Percentiles rank a stretch among this genome's conserved stretches.
These are phyloP conservation scores for Cosmia pyralina DNA, from an alignment of 2,888 invertebrate species.

Conservation along the genomic window DNA sequence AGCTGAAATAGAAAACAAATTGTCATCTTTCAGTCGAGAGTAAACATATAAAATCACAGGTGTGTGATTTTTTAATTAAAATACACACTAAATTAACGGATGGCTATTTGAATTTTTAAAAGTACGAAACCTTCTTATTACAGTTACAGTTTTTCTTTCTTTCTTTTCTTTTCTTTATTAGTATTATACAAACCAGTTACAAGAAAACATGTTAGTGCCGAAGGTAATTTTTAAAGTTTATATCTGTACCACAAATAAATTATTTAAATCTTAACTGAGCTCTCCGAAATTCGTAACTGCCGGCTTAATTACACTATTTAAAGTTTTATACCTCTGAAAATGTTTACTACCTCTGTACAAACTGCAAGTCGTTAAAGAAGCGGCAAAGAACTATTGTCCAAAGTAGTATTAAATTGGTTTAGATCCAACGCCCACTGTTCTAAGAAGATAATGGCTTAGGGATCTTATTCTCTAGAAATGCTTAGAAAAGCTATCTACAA, in stretches of 20 bases:
- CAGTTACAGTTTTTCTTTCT: no score
- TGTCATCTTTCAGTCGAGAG: not conserved
- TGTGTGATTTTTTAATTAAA: not conserved
- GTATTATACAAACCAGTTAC: no score
- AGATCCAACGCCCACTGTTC: constrained; percentile 8
- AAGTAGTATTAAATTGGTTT: constrained; percentile 29
- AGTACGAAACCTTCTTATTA: no score
- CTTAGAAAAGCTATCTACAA: constrained; percentile 21
- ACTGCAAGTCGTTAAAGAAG: constrained; percentile 40
- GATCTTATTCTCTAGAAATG: constrained; percentile 23
- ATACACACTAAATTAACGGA: not conserved
- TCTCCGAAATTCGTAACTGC: constrained; percentile 21
- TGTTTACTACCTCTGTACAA: constrained; percentile 31
- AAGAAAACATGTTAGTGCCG: no score
- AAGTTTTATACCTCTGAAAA: constrained; percentile 44
- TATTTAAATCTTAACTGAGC: constrained; percentile 12
- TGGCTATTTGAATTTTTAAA: no score
- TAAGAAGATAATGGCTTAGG: constrained; percentile 23
- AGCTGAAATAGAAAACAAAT: not conserved
- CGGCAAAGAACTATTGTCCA: constrained; percentile 20
- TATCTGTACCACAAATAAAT: constrained; percentile 11
- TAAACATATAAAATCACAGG: not conserved
- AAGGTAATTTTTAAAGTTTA: not conserved
- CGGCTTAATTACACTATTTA: constrained; percentile 34
- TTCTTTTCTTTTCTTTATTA: no score